Evolutionary conservation across 2,888 invertebrate genomes (phyloP).

Genomic region (Hirtodrosophila cameraria): DNA sequence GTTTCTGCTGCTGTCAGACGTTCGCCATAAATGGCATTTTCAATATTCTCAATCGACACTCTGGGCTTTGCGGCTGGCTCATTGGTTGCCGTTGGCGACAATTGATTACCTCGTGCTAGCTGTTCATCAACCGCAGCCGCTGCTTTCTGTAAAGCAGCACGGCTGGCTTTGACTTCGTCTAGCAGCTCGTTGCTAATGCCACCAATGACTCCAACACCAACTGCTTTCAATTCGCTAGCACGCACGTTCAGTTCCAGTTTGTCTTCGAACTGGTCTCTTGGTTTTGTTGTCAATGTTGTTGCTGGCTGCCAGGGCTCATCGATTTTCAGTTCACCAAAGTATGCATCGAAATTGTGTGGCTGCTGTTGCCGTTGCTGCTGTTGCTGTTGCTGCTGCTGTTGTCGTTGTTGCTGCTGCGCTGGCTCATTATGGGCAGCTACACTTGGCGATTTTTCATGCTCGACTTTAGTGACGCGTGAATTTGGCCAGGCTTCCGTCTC

Average conservation of each 20-base stretch:
- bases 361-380: constrained; percentile 33
- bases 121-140: constrained; percentile 80
- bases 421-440: constrained; percentile 67
- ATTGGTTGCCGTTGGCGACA: constrained; percentile 59
- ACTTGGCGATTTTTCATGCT: constrained; percentile 77
- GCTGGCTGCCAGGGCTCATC: constrained; percentile 63
- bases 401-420: constrained; percentile 38
- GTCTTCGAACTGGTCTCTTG: constrained; percentile 44
- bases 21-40: constrained; percentile 84
- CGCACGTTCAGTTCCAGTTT: constrained; percentile 56
- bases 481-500: constrained; percentile 61
- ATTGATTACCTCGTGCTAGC: constrained; percentile 75
- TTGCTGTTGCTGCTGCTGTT: constrained; percentile 23
- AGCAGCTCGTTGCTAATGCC: constrained; percentile 71
- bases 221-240: constrained; percentile 18
- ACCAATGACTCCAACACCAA: constrained; percentile 18
- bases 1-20: constrained; percentile 66
- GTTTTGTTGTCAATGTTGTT: constrained; percentile 17
- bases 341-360: constrained; percentile 58
- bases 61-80: constrained; percentile 53
- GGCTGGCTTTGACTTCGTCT: constrained; percentile 76
- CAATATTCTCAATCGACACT: constrained; percentile 84
- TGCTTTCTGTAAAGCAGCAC: constrained; percentile 66
- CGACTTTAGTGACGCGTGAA: constrained; percentile 75
- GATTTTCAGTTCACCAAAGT: constrained; percentile 73